Evolutionary conservation across 2,888 invertebrate species (phyloP).

Genomic region (Anoplius nigerrimus): DNA sequence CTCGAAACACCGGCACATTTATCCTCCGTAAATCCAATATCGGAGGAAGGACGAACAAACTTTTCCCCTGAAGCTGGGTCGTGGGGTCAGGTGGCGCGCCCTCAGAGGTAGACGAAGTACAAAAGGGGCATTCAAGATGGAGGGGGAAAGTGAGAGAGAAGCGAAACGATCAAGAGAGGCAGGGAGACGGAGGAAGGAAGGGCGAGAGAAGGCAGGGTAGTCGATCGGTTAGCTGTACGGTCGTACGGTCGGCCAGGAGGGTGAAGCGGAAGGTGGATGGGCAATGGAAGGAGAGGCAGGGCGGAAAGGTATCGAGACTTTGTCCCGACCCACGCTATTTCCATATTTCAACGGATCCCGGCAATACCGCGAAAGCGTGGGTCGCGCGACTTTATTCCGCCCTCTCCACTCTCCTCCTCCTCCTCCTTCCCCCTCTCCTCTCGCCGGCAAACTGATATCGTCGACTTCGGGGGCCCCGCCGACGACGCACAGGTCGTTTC

Average conservation of each 20-base stretch:
- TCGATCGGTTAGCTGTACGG: not conserved
- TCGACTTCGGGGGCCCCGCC: too few relatives aligned
- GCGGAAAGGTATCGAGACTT: too few relatives aligned
- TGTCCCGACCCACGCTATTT: constrained; percentile 27
- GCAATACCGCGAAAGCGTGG: constrained; percentile 33
- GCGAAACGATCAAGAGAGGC: not conserved
- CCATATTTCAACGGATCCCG: constrained; percentile 52
- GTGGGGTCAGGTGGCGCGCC: constrained; percentile 34
- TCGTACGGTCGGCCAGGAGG: not conserved
- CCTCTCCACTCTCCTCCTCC: not conserved
- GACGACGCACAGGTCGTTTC: constrained; percentile 14
- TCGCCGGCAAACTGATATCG: too few relatives aligned
- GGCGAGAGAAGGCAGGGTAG: not conserved
- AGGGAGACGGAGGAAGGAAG: not conserved
- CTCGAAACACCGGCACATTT: constrained; percentile 20
- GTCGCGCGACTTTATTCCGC: constrained; percentile 34
- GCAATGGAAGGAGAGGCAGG: not conserved
- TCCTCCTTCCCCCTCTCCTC: too few relatives aligned
- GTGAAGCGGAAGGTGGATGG: not conserved
- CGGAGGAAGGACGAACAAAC: constrained; percentile 34
- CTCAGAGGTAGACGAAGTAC: too few relatives aligned
- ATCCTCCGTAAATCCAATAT: constrained; percentile 39
- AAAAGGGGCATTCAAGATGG: too few relatives aligned
- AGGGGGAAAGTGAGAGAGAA: not conserved
- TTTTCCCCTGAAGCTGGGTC: constrained; percentile 19